A percentile compares a stretch with the other conserved stretches of the same genome.
Evolutionary conservation across 2,888 invertebrate genomes (phyloP).

Genomic region (Phaonia tiefii): DNA sequence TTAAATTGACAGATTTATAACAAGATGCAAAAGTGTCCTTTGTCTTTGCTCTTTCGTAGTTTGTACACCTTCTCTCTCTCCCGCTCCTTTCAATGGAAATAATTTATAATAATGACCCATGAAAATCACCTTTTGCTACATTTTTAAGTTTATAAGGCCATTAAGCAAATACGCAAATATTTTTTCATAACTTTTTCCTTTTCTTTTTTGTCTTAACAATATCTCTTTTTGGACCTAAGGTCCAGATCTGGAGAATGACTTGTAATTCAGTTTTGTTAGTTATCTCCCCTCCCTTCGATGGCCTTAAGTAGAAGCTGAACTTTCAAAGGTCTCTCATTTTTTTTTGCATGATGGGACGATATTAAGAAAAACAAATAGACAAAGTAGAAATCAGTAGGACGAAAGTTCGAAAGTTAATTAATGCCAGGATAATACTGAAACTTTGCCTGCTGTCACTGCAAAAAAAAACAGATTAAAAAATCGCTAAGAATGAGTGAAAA

Average conservation of each 20-base stretch:
- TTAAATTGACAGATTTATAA: neutral
- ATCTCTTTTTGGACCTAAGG: slow-evolving; percentile 43
- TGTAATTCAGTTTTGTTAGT: slow-evolving; percentile 25
- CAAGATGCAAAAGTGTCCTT: neutral
- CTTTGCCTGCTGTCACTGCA: slow-evolving; percentile 27
- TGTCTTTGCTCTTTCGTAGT: neutral
- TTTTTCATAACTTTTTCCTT: slow-evolving; percentile 17
- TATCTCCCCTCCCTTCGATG: slow-evolving; percentile 1
- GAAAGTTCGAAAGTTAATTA: slow-evolving; percentile 61
- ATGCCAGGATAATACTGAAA: slow-evolving; percentile 55
- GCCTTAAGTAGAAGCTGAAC: neutral
- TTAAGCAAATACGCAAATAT: slow-evolving; percentile 34
- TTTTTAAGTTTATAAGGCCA: neutral
- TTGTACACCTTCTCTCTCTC: too few species aligned
- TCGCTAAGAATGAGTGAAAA: neutral
- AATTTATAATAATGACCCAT: slow-evolving; percentile 11
- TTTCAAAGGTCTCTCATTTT: slow-evolving; percentile 25
- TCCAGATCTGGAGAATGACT: slow-evolving; percentile 17
- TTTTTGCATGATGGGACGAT: neutral
- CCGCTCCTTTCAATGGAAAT: too few species aligned
- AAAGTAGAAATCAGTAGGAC: slow-evolving; percentile 12
- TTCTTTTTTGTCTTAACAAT: neutral
- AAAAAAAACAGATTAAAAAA: neutral
- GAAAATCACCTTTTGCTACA: slow-evolving; percentile 8
- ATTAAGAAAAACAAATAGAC: slow-evolving; percentile 9